These are phyloP conservation scores for Enteromius radiatus DNA, from an alignment of 2,797 vertebrate genomes.

Conservation along the genomic window DNA sequence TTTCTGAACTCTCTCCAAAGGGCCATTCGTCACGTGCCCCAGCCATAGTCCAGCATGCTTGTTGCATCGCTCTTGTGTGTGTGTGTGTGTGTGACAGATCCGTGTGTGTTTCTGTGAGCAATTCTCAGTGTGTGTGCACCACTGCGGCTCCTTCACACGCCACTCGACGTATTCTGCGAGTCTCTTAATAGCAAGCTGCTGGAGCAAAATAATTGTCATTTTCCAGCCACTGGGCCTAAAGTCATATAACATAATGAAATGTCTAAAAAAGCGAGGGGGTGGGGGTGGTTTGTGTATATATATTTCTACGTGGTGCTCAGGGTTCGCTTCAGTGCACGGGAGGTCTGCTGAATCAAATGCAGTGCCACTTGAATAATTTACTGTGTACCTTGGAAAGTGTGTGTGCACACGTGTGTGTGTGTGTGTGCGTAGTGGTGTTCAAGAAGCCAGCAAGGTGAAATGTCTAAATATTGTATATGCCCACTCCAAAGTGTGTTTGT, in stretches of 20 bases:
- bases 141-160: constrained; percentile 66
- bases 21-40: constrained; percentile 70
- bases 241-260: constrained; percentile 87
- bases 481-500: constrained; percentile 72
- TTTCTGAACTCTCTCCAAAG: constrained; percentile 71
- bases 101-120: constrained; percentile 58
- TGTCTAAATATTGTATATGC: constrained; percentile 79
- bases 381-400: constrained; percentile 51
- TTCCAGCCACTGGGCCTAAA: constrained; percentile 86
- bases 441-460: constrained; percentile 79
- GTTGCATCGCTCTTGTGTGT: constrained; percentile 51
- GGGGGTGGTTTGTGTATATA: constrained; percentile 55
- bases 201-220: constrained; percentile 87
- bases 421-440: constrained; percentile 64
- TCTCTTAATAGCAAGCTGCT: constrained; percentile 83
- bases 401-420: constrained; percentile 73
- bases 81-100: constrained; percentile 50
- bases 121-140: constrained; percentile 44
- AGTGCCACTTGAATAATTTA: constrained; percentile 86
- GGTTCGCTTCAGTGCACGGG: constrained; percentile 70
- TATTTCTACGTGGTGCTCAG: constrained; percentile 1
- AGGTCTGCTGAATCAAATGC: constrained; percentile 85
- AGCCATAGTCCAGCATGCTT: constrained; percentile 67
- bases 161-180: constrained; percentile 77
- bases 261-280: constrained; percentile 76